Conservation (phyloP, 2,797 vertebrate species). For the Anabas testudineus region DNA sequence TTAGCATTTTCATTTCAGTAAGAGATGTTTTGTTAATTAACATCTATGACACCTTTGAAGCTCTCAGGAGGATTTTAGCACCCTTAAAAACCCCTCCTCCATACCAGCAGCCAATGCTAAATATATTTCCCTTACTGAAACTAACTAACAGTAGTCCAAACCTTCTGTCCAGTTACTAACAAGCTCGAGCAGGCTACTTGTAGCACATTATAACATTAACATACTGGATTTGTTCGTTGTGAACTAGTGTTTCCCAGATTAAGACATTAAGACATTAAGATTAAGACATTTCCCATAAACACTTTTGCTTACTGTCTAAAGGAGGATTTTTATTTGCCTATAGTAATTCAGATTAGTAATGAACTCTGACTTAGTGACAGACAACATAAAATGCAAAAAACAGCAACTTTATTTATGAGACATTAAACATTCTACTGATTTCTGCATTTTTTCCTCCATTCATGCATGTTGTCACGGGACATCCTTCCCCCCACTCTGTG, state of each 20-base stretch:
- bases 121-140: not conserved
- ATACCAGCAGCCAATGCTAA: not conserved
- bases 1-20: not conserved
- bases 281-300: slow-evolving; percentile 39
- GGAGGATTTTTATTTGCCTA: slow-evolving; percentile 32
- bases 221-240: not conserved
- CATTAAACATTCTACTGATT: not conserved
- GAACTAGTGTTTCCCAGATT: slow-evolving; percentile 43
- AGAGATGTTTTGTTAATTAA: slow-evolving; percentile 19
- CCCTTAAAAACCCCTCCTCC: not conserved
- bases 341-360: too few relatives aligned
- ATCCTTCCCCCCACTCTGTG: not conserved
- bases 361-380: not conserved
- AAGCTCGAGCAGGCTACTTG: not conserved
- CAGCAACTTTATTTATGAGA: not conserved
- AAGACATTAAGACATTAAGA: too few relatives aligned
- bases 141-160: not conserved
- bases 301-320: slow-evolving; percentile 34
- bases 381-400: not conserved
- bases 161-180: not conserved
- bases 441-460: not conserved
- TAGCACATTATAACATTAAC: not conserved
- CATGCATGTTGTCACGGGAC: too few relatives aligned
- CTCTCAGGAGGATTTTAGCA: not conserved
- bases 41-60: slow-evolving; percentile 11